Evolutionary conservation across 2,888 invertebrate species (phyloP).

Genomic region (Peribatodes rhomboidaria): DNA sequence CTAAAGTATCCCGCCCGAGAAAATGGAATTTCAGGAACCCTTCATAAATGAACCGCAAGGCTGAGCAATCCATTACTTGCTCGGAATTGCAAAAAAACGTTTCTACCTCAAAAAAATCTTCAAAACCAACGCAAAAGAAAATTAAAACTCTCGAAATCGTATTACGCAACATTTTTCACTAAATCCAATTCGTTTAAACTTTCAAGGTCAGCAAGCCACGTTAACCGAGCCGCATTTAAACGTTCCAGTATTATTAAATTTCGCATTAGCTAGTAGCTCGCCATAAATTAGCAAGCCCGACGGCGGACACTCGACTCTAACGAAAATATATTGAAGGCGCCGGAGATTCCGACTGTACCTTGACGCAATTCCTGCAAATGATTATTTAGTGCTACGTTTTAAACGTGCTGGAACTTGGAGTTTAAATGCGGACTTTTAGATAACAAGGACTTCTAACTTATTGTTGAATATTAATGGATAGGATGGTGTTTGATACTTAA

Average conservation of each 20-base stretch:
- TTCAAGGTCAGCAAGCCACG: constrained; percentile 43
- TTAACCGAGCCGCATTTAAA: constrained; percentile 50
- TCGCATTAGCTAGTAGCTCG: constrained; percentile 64
- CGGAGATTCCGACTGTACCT: constrained; percentile 41
- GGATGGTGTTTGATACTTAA: too few relatives aligned
- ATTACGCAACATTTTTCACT: constrained; percentile 9
- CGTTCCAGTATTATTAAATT: constrained; percentile 68
- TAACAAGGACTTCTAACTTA: neutral
- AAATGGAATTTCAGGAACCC: constrained; percentile 10
- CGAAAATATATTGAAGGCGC: constrained; percentile 67
- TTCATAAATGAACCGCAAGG: constrained; percentile 3
- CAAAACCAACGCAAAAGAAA: constrained; percentile 10
- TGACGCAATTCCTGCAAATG: constrained; percentile 46
- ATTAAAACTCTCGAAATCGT: constrained; percentile 16
- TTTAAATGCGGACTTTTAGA: constrained; percentile 5
- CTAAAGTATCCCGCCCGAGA: neutral
- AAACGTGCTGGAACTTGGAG: constrained; percentile 24
- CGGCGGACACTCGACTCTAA: constrained; percentile 59
- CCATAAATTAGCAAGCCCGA: constrained; percentile 65
- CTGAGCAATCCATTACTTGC: constrained; percentile 10
- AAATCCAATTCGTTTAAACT: constrained; percentile 23
- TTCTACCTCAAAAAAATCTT: constrained; percentile 9
- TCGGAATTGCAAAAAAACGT: constrained; percentile 1
- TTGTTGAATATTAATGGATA: too few relatives aligned
- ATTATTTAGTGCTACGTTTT: constrained; percentile 47